Base-by-base conservation (phyloP, 2,113 vertebrate species). In the Phyllostomus hastatus region DNA sequence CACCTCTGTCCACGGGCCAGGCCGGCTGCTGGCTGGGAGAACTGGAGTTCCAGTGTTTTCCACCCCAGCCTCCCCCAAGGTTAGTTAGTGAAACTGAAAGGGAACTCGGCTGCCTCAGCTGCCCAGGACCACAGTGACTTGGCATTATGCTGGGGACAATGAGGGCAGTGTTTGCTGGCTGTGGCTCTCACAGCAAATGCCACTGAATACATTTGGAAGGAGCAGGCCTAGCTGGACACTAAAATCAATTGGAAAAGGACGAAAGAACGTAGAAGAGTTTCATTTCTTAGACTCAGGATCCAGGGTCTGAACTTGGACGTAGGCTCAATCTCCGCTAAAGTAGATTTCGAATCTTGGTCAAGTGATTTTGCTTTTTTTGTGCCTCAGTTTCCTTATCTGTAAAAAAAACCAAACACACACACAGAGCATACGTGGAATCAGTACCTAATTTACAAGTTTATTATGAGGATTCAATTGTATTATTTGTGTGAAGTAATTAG, bases 301-400 rank as follows among this genome's bases (percentile, higher is more conserved):
- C 7, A 33, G 22, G 11, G 17, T 84, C 48, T 75, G 35, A 22
- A 64, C 59, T 73, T 81, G 48, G 43, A 66, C 33, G 38, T n/a
- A 20, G 16, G 4, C n/a, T 96, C 19, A 33, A 67, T 73, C n/a
- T 78, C 33, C 43, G 6, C 10, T n/a, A 20, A 52, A 41, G 54
- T 88, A 86, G 73, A 10, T 54, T 64, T 81, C 52, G 61, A 83
- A 73, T 91, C 19, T 66, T 61, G 3, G 43, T 41, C 61, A 87
- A 87, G 14, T 90, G 73, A 88, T 69, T 92, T 89, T n/a, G 75
- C 64, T 14, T 90, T 26, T 61, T 91, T 88, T 54, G 28, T 92
- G 85, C 33, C 59, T 90, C 35, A 83, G 54, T 87, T 97, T 90
- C 52, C 72, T 52, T 33, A 93, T 95, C 54, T 97, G 20, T 93